Conservation (phyloP, 2,888 invertebrate genomes). For the Coelogynopora nodosa region DNA sequence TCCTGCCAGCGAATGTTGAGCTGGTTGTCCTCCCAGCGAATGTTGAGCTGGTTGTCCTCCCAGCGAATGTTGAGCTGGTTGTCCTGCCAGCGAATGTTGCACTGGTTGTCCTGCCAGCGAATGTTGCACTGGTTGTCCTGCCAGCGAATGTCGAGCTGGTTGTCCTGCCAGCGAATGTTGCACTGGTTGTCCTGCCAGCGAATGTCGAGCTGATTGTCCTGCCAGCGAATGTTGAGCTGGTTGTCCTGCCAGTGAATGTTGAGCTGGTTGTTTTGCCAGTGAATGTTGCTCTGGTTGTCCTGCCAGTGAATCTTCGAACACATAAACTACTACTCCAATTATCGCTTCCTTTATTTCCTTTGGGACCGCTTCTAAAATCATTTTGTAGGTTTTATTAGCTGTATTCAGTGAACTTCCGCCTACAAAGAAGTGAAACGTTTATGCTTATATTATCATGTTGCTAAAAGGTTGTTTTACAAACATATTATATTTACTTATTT, state of each 20-base stretch:
- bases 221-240: not conserved
- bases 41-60: not conserved
- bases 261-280: not conserved
- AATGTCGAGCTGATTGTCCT: not conserved
- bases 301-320: not conserved
- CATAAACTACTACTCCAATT: not conserved
- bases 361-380: not conserved
- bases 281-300: not conserved
- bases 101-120: not conserved
- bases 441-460: not conserved
- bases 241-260: not conserved
- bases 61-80: not conserved
- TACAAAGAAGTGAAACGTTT: conserved; percentile 5
- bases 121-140: not conserved
- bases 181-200: not conserved
- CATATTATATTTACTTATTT: not conserved
- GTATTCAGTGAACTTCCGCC: not conserved
- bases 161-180: not conserved
- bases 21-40: not conserved
- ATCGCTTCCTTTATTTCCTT: conserved; percentile 25
- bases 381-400: not conserved
- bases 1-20: not conserved
- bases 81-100: not conserved
- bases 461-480: not conserved
- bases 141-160: not conserved